Conservation (phyloP, 2,888 invertebrate species). For the Caenorhabditis uteleia region DNA sequence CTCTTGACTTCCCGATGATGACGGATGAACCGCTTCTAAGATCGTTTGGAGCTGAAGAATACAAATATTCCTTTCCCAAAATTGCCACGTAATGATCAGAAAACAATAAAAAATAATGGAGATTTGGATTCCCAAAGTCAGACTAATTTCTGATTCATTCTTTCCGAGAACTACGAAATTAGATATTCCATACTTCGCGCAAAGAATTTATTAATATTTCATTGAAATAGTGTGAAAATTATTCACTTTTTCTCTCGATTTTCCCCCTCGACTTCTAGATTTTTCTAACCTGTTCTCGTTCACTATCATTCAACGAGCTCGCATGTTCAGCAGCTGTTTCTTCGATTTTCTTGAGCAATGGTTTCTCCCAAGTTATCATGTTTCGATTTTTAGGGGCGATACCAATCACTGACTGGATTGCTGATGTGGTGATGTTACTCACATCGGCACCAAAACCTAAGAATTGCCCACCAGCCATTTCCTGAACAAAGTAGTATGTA, state of each 20-base stretch:
- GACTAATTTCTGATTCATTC: conserved; percentile 31
- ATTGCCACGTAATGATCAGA: no score
- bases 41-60: conserved; percentile 64
- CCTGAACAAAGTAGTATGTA: conserved; percentile 34
- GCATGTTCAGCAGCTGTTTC: conserved; percentile 69
- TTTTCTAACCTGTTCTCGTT: conserved; percentile 60
- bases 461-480: conserved; percentile 68
- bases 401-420: conserved; percentile 68
- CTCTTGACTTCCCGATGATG: conserved; percentile 62
- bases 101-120: no score
- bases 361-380: conserved; percentile 69
- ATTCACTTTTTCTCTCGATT: not conserved
- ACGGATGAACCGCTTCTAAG: conserved; percentile 64
- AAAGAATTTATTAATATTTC: conserved; percentile 25
- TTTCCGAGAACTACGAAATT: conserved; percentile 30
- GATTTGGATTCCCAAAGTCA: no score
- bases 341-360: conserved; percentile 66
- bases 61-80: no score
- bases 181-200: conserved; percentile 30
- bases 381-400: conserved; percentile 67
- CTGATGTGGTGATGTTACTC: conserved; percentile 66
- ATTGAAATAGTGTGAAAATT: conserved; percentile 22
- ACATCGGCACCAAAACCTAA: conserved; percentile 68
- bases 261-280: not conserved
- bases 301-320: conserved; percentile 65